Conservation (phyloP, 2,797 vertebrate genomes). For the Gymnothorax reevesii region DNA sequence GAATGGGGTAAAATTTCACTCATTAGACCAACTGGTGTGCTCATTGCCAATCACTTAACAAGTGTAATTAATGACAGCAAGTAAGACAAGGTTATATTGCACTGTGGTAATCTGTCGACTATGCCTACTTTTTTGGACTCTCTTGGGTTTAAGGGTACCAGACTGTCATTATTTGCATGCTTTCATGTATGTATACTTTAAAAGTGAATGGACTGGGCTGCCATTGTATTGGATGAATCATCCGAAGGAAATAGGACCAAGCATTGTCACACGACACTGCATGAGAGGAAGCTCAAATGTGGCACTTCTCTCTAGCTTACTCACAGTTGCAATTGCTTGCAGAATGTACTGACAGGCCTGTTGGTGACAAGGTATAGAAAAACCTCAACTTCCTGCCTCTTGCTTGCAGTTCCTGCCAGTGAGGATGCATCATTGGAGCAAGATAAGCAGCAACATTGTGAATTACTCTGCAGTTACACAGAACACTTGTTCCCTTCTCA, state of each 20-base stretch:
- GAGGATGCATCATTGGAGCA: slow-evolving; percentile 17
- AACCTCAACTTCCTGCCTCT: slow-evolving; percentile 73
- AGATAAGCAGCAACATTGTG: slow-evolving; percentile 54
- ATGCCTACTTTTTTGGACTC: no score
- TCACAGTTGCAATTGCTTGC: neutral
- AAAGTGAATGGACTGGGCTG: neutral
- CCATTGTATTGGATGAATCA: neutral
- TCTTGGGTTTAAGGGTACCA: neutral
- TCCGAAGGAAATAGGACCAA: neutral
- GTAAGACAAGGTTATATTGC: no score
- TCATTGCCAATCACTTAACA: no score
- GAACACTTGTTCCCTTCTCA: neutral
- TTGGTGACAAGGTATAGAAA: slow-evolving; percentile 28
- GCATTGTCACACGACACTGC: neutral
- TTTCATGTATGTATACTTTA: neutral
- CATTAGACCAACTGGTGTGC: no score
- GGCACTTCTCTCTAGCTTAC: neutral
- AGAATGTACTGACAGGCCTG: slow-evolving; percentile 27
- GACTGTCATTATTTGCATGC: neutral
- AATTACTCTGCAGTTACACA: neutral
- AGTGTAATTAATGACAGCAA: no score
- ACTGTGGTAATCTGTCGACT: no score
- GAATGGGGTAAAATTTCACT: no score
- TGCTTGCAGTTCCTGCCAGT: slow-evolving; percentile 60
- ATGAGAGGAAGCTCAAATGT: neutral